Conservation (phyloP, 2,113 vertebrate genomes). For the Malaclemys terrapin region DNA sequence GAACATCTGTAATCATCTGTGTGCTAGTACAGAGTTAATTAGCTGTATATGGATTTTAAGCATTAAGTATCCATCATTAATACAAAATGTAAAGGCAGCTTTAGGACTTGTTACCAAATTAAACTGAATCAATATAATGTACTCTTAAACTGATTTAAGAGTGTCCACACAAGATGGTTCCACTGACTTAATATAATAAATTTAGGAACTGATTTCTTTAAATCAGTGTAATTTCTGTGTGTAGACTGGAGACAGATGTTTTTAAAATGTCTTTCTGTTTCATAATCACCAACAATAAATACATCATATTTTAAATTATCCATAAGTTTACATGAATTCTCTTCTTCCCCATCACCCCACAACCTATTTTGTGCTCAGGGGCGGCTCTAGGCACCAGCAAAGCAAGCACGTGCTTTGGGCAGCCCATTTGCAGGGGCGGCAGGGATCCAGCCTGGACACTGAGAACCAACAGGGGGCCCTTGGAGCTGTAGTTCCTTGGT, state of each 20-base stretch:
- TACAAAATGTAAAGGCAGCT: not conserved
- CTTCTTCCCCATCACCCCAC: not conserved
- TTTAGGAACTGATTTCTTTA: not conserved
- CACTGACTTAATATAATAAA: not conserved
- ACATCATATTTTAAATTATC: not conserved
- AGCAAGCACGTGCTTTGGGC: no score
- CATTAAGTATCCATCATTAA: not conserved
- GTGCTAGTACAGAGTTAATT: constrained; percentile 61
- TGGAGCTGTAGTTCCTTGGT: no score
- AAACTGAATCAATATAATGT: not conserved
- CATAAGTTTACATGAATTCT: not conserved
- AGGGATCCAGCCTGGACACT: no score
- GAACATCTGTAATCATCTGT: constrained; percentile 77
- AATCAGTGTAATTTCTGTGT: not conserved
- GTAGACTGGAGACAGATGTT: not conserved
- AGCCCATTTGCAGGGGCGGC: no score
- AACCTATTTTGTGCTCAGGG: not conserved
- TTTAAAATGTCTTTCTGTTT: not conserved
- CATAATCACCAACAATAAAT: not conserved
- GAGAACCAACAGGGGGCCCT: no score
- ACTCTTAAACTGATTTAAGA: not conserved
- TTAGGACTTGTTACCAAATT: not conserved
- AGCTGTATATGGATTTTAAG: constrained; percentile 66
- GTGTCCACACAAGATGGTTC: not conserved
- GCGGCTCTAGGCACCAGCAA: no score